Evolutionary conservation across 2,113 vertebrate species (phyloP), one percentile per base, ranked within the genome.

Genomic region (Laticauda colubrina): DNA sequence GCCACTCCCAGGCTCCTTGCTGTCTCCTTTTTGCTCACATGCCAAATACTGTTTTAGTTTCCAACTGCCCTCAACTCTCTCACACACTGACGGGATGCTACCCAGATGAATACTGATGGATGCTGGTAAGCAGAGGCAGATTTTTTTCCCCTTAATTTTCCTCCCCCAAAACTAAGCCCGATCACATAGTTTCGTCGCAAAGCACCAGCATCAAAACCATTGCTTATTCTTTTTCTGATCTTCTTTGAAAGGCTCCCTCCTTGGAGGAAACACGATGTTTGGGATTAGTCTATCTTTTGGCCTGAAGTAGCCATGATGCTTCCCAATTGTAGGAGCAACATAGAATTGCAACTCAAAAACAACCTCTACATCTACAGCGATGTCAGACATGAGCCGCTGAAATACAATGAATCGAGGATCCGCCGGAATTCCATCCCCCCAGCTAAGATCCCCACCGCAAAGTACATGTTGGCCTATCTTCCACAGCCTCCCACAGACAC

Each of bases 381-480:
- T 26, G 0, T 88, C 9, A 61, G 81, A 1, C 7, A 95, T 0
- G 3, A 91, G 94, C n/a, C 90, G 69, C 93, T 34, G 54, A 92
- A 45, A 8, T 45, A 88, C 0, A 94, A 97, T 86, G 96, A 98
- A 51, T 92, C 95, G 5, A 94, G 95, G 0, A 91, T 93, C 86
- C 96, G 98, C 75, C 97, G 98, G 93, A 97, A 98, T 95, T 97
- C 98, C 88, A 95, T 98, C 24, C 98, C 98, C 0, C 97, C 93
- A 0, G 96, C 93, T 0, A 97, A 98, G 94, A 95, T 95, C 8
- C 97, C 98, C 23, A 97, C 95, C 0, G 97, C 97, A 24, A 98
- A 98, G 96, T 97, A 98, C 91, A 96, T 98, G 96, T 95, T 97
- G 95, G 97, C 98, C 0, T 98, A 98, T 94, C 96, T 98, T 86